phyloP scores from a whole-genome alignment of 2,797 vertebrate genomes.

The Neomorphus geoffroyi region DNA sequence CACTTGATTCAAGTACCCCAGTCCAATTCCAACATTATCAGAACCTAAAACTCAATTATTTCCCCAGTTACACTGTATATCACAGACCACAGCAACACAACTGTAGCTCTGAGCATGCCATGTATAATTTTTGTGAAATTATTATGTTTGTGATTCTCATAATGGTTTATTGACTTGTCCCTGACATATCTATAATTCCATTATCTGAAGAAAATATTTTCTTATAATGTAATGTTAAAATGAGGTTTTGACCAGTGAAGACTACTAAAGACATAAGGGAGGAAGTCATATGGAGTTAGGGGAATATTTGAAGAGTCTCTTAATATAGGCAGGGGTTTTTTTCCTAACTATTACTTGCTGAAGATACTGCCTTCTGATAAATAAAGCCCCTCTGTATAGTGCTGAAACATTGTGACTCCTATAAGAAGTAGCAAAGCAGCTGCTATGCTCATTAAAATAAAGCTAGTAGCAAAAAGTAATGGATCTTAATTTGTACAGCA shows the following conservation, averaged over 20 bases:
- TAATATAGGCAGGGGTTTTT: conserved; percentile 29
- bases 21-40: background rate
- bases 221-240: conserved; percentile 42
- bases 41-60: background rate
- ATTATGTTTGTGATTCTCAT: conserved; percentile 1
- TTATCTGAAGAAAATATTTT: conserved; percentile 48
- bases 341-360: background rate
- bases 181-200: conserved; percentile 35
- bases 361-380: conserved; percentile 4
- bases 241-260: conserved; percentile 56
- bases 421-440: conserved; percentile 24
- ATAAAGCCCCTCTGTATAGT: background rate
- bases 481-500: conserved; percentile 47
- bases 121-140: background rate
- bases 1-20: background rate
- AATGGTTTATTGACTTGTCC: conserved; percentile 63
- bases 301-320: conserved; percentile 34
- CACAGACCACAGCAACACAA: background rate
- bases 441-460: conserved; percentile 59
- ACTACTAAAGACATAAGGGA: background rate
- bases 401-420: conserved; percentile 10
- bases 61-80: background rate
- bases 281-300: background rate
- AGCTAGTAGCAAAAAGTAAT: conserved; percentile 51
- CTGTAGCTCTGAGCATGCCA: background rate